phyloP scores from a whole-genome alignment of 1,140 invertebrate genomes.

The Oryzaephilus surinamensis region DNA sequence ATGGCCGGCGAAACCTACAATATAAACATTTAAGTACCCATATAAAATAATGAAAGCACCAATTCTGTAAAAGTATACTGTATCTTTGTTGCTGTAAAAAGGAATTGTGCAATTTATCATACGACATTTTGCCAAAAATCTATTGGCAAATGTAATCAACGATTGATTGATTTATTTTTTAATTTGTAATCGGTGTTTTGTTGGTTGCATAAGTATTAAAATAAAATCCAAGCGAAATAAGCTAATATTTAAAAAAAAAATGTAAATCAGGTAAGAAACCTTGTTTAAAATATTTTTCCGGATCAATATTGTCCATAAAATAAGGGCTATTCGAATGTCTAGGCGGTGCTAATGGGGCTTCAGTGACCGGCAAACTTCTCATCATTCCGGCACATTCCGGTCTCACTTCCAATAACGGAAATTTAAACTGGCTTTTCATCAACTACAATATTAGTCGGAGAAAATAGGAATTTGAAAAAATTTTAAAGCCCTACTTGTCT shows the following conservation, averaged over 20 bases:
- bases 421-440: constrained; percentile 48
- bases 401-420: constrained; percentile 51
- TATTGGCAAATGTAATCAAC: constrained; percentile 3
- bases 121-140: constrained; percentile 21
- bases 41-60: constrained; percentile 1
- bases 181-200: too few relatives aligned
- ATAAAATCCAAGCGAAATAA: too few relatives aligned
- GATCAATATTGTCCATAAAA: constrained; percentile 53
- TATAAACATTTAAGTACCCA: too few relatives aligned
- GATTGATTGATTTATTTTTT: too few relatives aligned
- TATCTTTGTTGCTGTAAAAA: constrained; percentile 29
- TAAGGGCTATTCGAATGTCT: constrained; percentile 52
- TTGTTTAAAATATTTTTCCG: constrained; percentile 53
- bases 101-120: constrained; percentile 27
- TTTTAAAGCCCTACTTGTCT: constrained; percentile 41
- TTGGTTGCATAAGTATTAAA: too few relatives aligned
- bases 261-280: too few relatives aligned
- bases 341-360: constrained; percentile 42
- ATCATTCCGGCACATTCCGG: constrained; percentile 51
- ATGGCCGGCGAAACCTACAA: constrained; percentile 51
- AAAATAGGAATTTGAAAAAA: constrained; percentile 8
- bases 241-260: too few relatives aligned
- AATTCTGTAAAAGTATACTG: constrained; percentile 6
- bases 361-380: constrained; percentile 44
- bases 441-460: constrained; percentile 44